These are phyloP conservation scores for Mastigias papua DNA, from an alignment of 30 jellyfish, hydroid and myxozoan species.

Conservation along the genomic window DNA sequence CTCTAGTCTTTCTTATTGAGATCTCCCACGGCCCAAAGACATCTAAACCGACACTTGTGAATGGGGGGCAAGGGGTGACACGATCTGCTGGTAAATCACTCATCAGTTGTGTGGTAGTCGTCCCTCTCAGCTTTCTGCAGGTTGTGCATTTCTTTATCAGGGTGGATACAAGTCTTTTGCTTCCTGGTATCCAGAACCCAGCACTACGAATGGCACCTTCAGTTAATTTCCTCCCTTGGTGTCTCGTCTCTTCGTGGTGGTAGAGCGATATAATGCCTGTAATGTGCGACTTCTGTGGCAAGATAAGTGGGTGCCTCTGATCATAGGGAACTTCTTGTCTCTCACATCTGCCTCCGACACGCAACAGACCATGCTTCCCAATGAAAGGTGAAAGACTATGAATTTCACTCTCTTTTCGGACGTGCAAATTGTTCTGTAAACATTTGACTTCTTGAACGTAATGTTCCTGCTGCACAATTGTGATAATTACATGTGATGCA, in stretches of 20 bases:
- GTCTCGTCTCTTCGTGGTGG: no score
- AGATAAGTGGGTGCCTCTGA: slow-evolving; percentile 52
- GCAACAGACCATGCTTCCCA: slow-evolving; percentile 56
- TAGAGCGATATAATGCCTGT: no score
- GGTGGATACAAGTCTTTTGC: slow-evolving; percentile 36
- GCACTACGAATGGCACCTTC: no score
- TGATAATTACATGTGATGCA: slow-evolving; percentile 35
- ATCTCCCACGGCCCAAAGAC: slow-evolving; percentile 57
- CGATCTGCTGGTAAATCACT: slow-evolving; percentile 75
- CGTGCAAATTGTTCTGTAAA: slow-evolving; percentile 27
- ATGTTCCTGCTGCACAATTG: slow-evolving; percentile 35
- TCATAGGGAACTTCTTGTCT: slow-evolving; percentile 41
- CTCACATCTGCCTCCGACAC: slow-evolving; percentile 63
- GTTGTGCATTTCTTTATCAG: slow-evolving; percentile 49
- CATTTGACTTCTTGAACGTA: slow-evolving; percentile 34
- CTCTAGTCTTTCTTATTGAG: not conserved
- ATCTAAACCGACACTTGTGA: slow-evolving; percentile 49
- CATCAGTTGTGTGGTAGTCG: slow-evolving; percentile 56
- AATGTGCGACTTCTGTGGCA: slow-evolving; percentile 48
- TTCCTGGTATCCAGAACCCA: no score
- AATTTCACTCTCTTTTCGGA: slow-evolving; percentile 16
- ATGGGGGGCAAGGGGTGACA: slow-evolving; percentile 52
- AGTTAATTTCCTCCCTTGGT: no score
- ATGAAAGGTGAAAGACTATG: slow-evolving; percentile 37
- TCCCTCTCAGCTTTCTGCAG: slow-evolving; percentile 48